Conservation (phyloP, 2,888 invertebrate species). For the Colletes collaris region DNA sequence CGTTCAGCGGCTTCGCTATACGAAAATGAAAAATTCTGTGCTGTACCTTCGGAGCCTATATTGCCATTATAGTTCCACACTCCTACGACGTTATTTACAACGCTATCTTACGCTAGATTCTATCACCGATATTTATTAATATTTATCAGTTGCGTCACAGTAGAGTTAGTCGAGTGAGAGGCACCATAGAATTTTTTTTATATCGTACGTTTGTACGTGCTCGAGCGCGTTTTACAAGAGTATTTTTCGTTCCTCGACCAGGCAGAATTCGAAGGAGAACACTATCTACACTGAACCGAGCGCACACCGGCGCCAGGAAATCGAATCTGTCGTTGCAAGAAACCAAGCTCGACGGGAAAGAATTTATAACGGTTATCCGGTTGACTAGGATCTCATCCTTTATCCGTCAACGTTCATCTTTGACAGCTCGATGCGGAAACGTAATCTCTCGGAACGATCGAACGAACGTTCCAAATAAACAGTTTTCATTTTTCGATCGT, state of each 20-base stretch:
- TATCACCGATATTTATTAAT: slow-evolving; percentile 26
- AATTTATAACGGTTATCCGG: neutral
- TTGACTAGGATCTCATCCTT: slow-evolving; percentile 5
- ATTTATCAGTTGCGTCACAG: slow-evolving; percentile 57
- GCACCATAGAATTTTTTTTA: slow-evolving; percentile 73
- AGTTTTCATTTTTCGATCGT: too few relatives aligned
- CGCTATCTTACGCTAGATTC: slow-evolving; percentile 43
- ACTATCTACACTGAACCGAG: slow-evolving; percentile 17
- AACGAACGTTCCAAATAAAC: too few relatives aligned
- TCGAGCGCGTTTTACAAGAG: slow-evolving; percentile 54
- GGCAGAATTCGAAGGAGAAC: neutral
- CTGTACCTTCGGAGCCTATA: slow-evolving; percentile 27
- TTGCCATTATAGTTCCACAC: slow-evolving; percentile 25
- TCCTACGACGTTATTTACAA: slow-evolving; percentile 42
- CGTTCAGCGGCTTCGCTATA: slow-evolving; percentile 13
- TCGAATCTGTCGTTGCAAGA: neutral
- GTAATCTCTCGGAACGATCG: too few relatives aligned
- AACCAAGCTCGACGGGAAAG: neutral
- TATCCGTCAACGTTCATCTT: too few relatives aligned
- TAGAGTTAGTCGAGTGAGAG: slow-evolving; percentile 73
- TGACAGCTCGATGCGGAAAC: too few relatives aligned
- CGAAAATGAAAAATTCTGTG: slow-evolving; percentile 33
- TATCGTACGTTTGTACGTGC: slow-evolving; percentile 53
- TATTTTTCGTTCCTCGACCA: slow-evolving; percentile 27
- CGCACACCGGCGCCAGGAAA: neutral